These are phyloP conservation scores for Tetrax tetrax DNA, from an alignment of 2,113 vertebrate species.

Conservation along the genomic window DNA sequence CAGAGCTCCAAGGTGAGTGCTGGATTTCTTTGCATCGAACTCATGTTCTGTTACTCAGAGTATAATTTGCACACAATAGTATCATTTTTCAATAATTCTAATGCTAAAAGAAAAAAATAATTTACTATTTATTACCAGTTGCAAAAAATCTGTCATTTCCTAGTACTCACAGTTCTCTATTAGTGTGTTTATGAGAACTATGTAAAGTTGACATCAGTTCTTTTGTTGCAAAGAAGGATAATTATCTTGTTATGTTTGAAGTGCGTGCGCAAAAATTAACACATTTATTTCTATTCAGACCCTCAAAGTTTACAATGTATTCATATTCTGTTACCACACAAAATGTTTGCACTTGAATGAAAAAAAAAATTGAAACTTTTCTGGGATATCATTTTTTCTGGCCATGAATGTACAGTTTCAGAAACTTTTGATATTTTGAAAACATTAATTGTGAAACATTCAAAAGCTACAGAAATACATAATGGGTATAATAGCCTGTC, in stretches of 20 bases:
- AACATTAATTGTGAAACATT: neutral
- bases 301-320: neutral
- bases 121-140: neutral
- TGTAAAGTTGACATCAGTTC: neutral
- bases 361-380: neutral
- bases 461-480: neutral
- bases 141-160: neutral
- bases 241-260: neutral
- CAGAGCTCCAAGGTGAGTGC: slow-evolving; percentile 86
- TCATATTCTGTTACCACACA: neutral
- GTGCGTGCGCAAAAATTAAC: neutral
- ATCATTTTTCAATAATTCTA: neutral
- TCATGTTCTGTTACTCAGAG: neutral
- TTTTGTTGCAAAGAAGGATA: neutral
- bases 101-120: neutral
- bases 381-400: neutral
- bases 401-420: neutral
- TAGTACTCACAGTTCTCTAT: neutral
- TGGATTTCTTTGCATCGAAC: neutral
- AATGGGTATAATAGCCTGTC: neutral
- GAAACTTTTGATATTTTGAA: neutral
- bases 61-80: neutral
- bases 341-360: neutral
- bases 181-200: neutral
- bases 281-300: neutral